phyloP scores from a whole-genome alignment of 2,888 invertebrate genomes.

The Watsonalla cultraria region DNA sequence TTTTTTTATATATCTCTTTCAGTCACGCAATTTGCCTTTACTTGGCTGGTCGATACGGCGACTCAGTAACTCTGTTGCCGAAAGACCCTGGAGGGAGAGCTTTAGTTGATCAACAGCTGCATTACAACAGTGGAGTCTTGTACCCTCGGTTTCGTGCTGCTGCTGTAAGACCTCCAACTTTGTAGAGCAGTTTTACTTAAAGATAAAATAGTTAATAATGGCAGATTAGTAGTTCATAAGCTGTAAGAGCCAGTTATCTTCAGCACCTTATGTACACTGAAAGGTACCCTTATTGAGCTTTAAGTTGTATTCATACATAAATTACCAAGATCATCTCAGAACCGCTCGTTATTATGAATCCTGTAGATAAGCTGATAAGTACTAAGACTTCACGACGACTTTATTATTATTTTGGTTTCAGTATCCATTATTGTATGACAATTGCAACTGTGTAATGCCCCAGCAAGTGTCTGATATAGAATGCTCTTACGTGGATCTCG shows the following conservation, averaged over 20 bases:
- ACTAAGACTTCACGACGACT: background rate
- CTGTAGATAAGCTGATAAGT: too few relatives aligned
- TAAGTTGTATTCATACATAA: too few relatives aligned
- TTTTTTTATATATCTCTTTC: constrained; percentile 13
- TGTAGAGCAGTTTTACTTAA: too few relatives aligned
- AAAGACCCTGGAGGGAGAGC: constrained; percentile 45
- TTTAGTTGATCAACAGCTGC: constrained; percentile 42
- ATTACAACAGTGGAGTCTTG: constrained; percentile 45
- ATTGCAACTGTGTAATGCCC: constrained; percentile 47
- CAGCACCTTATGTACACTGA: background rate
- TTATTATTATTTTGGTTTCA: constrained; percentile 19
- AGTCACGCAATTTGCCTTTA: constrained; percentile 56
- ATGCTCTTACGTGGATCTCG: constrained; percentile 43
- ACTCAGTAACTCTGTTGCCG: constrained; percentile 34
- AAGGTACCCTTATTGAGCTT: too few relatives aligned
- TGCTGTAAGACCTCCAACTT: constrained; percentile 34
- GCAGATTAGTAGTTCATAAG: too few relatives aligned
- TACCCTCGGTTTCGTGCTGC: constrained; percentile 49
- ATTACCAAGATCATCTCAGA: too few relatives aligned
- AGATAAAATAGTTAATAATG: too few relatives aligned
- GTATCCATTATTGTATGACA: constrained; percentile 56
- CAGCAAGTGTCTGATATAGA: constrained; percentile 46
- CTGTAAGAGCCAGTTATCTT: too few relatives aligned
- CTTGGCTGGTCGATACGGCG: constrained; percentile 42
- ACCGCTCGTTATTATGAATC: too few relatives aligned